Base-by-base conservation (phyloP, 2,888 invertebrate genomes). In the Mimas tiliae region DNA sequence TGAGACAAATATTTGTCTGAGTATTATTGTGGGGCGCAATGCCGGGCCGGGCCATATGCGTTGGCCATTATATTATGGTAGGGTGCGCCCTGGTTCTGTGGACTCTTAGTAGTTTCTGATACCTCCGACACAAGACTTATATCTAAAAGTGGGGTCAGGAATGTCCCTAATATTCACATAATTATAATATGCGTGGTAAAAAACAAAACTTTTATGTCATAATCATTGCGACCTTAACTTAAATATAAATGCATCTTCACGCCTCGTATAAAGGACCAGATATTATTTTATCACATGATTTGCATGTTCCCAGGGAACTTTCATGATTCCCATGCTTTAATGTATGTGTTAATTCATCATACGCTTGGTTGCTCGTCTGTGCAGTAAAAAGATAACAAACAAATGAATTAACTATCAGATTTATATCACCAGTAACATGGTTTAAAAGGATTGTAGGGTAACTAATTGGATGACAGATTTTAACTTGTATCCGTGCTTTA, bases 391-490 rank as follows among this genome's bases (percentile, higher is more conserved):
- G 50, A 50, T 50, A 50, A 50, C 50, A 50, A 50, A 19, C 50
- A 50, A 48, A 50, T 50, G 19, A 50, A 50, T 50, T 19, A 50
- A 50, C 50, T 50, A 19, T 50, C 19, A 50, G 50, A 50, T 50
- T 50, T 50, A 8, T 50, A 50, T 50, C 50, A 50, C 19, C 19
- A 50, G 16, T 50, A 16, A 7, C 7, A 45, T 45, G 45, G 3
- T 9, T 14, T 45, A 45, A 45, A 12, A 45, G 45, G 4, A 45
- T 4, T 45, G 45, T 14, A 14, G 45, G 6, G 45, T 45, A 3
- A 11, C 45, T 45, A 45, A 14, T 11, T 14, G 45, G 45, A 45
- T 45, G 45, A 45, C 45, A 14, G 45, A 45, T 45, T 45, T 45
- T 11, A 45, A 14, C 45, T 12, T 45, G 45, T 45, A 38, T 38